Evolutionary conservation across 2,113 vertebrate species (phyloP), one percentile per base, ranked within the genome.

Genomic region (Pedetes capensis): DNA sequence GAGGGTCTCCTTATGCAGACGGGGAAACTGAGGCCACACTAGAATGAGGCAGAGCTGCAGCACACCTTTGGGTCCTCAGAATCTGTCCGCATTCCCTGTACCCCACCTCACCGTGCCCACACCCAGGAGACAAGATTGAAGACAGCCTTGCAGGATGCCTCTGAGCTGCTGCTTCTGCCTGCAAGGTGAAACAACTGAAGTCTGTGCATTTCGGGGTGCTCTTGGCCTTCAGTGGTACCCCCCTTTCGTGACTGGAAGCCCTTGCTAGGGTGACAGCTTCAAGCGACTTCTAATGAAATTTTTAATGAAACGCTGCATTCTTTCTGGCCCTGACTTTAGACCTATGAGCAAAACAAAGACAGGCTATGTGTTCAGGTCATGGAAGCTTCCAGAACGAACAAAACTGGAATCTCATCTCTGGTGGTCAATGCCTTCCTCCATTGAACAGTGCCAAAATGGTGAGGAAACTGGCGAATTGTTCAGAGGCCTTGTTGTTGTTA

Each of bases 31-130:
- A 55, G 22, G 25, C 23, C 11, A 3, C 39, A 29, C 47, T 18
- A 20, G 53, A 57, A 47, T 34, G 22, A 42, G 10, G 27, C 66
- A 13, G n/a, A 57, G 12, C 23, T 11, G 13, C 27, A 37, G 9
- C 16, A 10, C 74, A 42, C 32, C 10, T 17, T 13, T 18, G 20
- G 3, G 34, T 39, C n/a, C 63, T 29, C 64, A 55, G 39, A 11
- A 13, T 9, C 72, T 16, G 14, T 51, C 29, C 80, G 59, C 55
- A 16, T 18, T 61, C 7, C 13, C 16, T 55, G n/a, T n/a, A n/a
- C n/a, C 18, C n/a, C 34, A 18, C 39, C 1, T 5, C 4, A 12
- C 5, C 3, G 1, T 5, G 4, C 16, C 29, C 32, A 7, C 17
- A 4, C 12, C 34, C 16, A 8, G 1, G 17, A 53, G 29, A 27